Evolutionary conservation across 2,888 invertebrate species (phyloP), one percentile per base, ranked within the genome.

Genomic region (Pachliopta kotzebuea): DNA sequence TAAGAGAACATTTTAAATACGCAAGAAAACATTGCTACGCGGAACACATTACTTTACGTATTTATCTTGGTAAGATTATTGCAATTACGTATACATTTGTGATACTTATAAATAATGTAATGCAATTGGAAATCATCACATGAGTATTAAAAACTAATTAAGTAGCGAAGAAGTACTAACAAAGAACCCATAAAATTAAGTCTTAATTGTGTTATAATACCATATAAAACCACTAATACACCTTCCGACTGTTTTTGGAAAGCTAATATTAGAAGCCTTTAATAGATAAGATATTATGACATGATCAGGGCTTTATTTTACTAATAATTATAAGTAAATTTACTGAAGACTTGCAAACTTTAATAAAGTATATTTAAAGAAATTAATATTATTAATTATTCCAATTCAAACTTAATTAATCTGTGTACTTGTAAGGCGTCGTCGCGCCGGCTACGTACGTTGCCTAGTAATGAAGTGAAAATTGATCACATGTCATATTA

Each of bases 11-110:
- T 52, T 52, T 52, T 21, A 52, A 52, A 21, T 52, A 52, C 50
- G 50, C 50, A 52, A 52, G 50, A 21, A 52, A 52, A 52, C 50
- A 52, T 21, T n/a, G 50, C 21, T 21, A 52, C 50, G 50, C 50
- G 50, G 50, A 52, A 52, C 49, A n/a, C n/a, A 7, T 20, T 49
- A 23, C 9, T 52, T 52, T 52, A 21, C 9, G 14, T 52, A 23
- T 52, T 52, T 21, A 21, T 52, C n/a, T 23, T 52, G 50, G 1
- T 21, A n/a, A 8, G 50, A 52, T 45, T n/a, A n/a, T 4, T n/a
- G n/a, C n/a, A 45, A 6, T 45, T 45, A 45, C n/a, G 8, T 4
- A 9, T 42, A 42, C 42, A 3, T 18, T 42, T 42, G 8, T 31
- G 9, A 42, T 42, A 42, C 18, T 18, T 42, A 42, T 14, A 37